phyloP scores from a whole-genome alignment of 2,888 invertebrate genomes.

The Eupithecia dodoneata region DNA sequence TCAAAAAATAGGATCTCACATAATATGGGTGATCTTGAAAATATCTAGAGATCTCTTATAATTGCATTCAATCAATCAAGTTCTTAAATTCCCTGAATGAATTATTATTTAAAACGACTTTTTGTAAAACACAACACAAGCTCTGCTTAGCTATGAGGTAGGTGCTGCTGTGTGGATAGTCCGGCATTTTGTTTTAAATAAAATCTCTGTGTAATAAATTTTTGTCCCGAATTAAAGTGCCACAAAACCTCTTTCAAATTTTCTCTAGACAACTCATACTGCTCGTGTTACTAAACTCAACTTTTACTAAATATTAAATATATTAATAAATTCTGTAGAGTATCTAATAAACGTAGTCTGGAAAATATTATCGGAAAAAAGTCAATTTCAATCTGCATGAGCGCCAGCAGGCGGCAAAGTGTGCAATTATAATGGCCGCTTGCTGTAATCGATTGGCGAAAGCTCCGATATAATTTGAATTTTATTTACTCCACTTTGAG shows the following conservation, averaged over 20 bases:
- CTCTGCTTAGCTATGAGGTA: too few relatives aligned
- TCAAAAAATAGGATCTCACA: too few relatives aligned
- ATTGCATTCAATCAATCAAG: neutral
- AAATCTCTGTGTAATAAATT: neutral
- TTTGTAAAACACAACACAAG: neutral
- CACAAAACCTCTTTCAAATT: neutral
- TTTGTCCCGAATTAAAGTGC: neutral
- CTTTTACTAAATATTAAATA: neutral
- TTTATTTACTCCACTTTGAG: slow-evolving; percentile 42
- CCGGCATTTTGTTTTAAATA: too few relatives aligned
- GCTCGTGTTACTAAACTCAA: neutral
- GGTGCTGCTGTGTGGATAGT: too few relatives aligned
- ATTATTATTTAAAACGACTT: too few relatives aligned
- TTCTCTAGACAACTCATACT: neutral
- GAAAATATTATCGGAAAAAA: slow-evolving; percentile 14
- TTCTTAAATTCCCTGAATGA: too few relatives aligned
- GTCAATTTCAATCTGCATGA: slow-evolving; percentile 4
- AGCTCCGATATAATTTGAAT: slow-evolving; percentile 42
- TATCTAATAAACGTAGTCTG: slow-evolving; percentile 4
- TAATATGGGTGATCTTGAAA: neutral
- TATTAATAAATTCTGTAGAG: neutral
- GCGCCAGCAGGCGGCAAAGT: slow-evolving; percentile 1
- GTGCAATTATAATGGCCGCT: slow-evolving; percentile 15
- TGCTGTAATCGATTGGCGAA: slow-evolving; percentile 27
- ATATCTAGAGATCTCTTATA: neutral